Conservation (phyloP, 2,797 vertebrate species). For the Aldrovandia affinis region DNA sequence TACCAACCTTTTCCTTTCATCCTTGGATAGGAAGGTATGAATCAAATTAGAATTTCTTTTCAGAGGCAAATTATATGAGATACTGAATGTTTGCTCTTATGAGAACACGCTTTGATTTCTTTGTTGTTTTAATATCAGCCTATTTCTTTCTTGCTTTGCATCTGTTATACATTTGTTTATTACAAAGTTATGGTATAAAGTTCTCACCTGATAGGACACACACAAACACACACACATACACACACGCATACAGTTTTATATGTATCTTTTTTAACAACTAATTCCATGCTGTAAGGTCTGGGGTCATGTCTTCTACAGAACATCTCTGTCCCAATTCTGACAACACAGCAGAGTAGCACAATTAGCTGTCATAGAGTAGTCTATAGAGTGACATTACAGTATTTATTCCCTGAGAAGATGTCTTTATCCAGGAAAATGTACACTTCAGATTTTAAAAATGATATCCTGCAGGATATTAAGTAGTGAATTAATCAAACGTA, state of each 20-base stretch:
- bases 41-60: slow-evolving; percentile 10
- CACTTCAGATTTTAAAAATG: no score
- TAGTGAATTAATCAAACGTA: no score
- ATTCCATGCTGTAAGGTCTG: not conserved
- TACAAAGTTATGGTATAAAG: slow-evolving; percentile 4
- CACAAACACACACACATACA: not conserved
- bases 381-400: no score
- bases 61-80: not conserved
- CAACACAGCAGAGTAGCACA: not conserved
- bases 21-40: slow-evolving; percentile 4
- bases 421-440: no score
- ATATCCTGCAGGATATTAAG: no score
- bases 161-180: slow-evolving; percentile 21
- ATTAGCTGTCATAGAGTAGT: no score
- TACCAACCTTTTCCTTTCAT: not conserved
- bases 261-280: not conserved
- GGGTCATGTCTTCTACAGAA: not conserved
- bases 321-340: not conserved
- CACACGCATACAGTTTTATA: not conserved
- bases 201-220: not conserved
- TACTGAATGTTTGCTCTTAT: not conserved
- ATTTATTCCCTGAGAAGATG: no score
- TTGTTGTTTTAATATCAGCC: not conserved
- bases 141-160: not conserved
- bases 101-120: slow-evolving; percentile 24